Conservation (phyloP, 2,113 vertebrate species). For the Malaclemys terrapin region DNA sequence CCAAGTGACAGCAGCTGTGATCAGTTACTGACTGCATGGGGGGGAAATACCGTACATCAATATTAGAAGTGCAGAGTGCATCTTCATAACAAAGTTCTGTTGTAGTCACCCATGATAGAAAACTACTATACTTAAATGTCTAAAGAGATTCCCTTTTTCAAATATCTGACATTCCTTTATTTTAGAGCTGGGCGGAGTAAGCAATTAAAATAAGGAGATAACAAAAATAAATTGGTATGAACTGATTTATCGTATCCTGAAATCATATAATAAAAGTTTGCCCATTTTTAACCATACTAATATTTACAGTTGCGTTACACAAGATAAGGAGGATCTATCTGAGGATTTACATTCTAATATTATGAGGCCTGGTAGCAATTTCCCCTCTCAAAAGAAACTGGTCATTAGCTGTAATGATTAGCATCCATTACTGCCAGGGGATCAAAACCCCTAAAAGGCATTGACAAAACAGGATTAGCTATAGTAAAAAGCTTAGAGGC, state of each 20-base stretch:
- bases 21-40: background rate
- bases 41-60: background rate
- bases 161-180: background rate
- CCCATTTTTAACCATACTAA: background rate
- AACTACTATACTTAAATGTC: background rate
- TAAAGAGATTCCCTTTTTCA: background rate
- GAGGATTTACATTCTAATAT: background rate
- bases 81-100: background rate
- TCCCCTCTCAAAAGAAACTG: background rate
- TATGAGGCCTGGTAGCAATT: background rate
- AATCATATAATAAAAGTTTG: background rate
- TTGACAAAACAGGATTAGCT: conserved; percentile 62
- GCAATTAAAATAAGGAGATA: background rate
- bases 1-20: background rate
- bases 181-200: background rate
- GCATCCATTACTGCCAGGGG: background rate
- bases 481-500: conserved; percentile 68
- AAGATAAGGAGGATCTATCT: background rate
- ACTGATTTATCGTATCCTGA: background rate
- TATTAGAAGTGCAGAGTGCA: background rate
- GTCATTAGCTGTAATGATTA: conserved; percentile 12
- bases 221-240: background rate
- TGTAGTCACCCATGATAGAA: background rate
- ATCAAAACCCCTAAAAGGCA: conserved; percentile 26
- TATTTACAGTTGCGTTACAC: background rate